phyloP scores from a whole-genome alignment of 2,113 vertebrate species.

The Calypte anna region DNA sequence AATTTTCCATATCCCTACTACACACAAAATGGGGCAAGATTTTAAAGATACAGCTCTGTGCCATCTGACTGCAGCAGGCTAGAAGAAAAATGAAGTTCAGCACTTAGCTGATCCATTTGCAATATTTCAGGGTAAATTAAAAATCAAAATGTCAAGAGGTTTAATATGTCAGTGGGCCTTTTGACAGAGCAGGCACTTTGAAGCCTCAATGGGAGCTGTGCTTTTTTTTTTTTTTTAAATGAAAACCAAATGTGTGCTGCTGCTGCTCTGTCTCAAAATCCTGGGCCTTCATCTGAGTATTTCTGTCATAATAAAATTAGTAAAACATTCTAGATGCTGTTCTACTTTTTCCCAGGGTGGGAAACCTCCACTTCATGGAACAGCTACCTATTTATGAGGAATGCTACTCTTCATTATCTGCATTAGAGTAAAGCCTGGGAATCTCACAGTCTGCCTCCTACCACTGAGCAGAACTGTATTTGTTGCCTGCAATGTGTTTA shows the following conservation, averaged over 20 bases:
- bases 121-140: constrained; percentile 65
- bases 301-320: neutral
- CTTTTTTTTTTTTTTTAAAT: neutral
- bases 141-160: constrained; percentile 69
- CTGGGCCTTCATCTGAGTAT: neutral
- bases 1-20: constrained; percentile 45
- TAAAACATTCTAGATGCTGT: constrained; percentile 17
- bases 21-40: constrained; percentile 48
- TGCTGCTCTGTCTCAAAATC: constrained; percentile 22
- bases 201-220: constrained; percentile 39
- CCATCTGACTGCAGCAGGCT: constrained; percentile 19
- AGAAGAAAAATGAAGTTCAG: constrained; percentile 61
- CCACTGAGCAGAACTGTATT: neutral
- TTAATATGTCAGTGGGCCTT: constrained; percentile 58
- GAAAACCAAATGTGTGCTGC: constrained; percentile 32
- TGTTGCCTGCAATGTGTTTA: neutral
- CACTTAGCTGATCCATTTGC: constrained; percentile 18
- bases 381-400: neutral
- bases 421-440: neutral
- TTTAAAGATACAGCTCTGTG: constrained; percentile 58
- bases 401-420: neutral
- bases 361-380: neutral
- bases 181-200: constrained; percentile 53
- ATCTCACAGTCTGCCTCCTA: neutral
- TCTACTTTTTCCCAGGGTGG: neutral